Percentiles rank a stretch among this genome's conserved stretches.
Evolutionary conservation across 2,888 invertebrate genomes (phyloP).

Genomic region (Brachyptera risi): DNA sequence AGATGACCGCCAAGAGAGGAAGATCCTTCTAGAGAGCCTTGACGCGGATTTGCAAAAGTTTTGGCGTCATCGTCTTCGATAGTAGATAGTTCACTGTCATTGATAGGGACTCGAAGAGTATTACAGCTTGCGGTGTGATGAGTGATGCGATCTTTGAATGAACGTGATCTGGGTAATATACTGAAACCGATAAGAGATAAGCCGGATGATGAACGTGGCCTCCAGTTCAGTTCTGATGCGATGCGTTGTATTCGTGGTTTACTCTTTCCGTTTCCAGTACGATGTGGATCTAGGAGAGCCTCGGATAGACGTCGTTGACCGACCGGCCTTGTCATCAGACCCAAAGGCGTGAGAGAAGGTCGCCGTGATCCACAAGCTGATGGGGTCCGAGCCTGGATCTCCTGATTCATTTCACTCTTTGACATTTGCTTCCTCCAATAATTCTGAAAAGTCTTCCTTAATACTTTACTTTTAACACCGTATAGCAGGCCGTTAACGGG

Average conservation of each 20-base stretch:
- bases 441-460: conserved; percentile 68
- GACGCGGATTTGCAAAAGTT: conserved; percentile 42
- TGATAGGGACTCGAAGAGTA: conserved; percentile 31
- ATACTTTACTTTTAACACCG: conserved; percentile 67
- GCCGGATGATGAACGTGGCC: conserved; percentile 38
- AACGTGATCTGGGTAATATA: conserved; percentile 25
- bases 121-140: conserved; percentile 30
- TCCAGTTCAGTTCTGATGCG: conserved; percentile 51
- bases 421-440: conserved; percentile 74
- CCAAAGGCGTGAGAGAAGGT: conserved; percentile 60
- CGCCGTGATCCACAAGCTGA: conserved; percentile 71
- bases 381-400: conserved; percentile 75
- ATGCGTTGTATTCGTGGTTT: conserved; percentile 45
- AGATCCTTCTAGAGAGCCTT: conserved; percentile 38
- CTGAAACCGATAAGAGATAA: conserved; percentile 19
- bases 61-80: conserved; percentile 23
- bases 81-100: conserved; percentile 34
- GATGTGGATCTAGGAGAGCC: conserved; percentile 47
- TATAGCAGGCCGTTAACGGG: conserved; percentile 73
- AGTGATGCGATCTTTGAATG: conserved; percentile 25
- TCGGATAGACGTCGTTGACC: conserved; percentile 54
- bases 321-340: conserved; percentile 49
- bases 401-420: conserved; percentile 73
- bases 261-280: conserved; percentile 20
- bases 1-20: conserved; percentile 50